Evolutionary conservation across 2,888 invertebrate species (phyloP), one percentile per base, ranked within the genome.

Genomic region (Trichogramma dendrolimi): DNA sequence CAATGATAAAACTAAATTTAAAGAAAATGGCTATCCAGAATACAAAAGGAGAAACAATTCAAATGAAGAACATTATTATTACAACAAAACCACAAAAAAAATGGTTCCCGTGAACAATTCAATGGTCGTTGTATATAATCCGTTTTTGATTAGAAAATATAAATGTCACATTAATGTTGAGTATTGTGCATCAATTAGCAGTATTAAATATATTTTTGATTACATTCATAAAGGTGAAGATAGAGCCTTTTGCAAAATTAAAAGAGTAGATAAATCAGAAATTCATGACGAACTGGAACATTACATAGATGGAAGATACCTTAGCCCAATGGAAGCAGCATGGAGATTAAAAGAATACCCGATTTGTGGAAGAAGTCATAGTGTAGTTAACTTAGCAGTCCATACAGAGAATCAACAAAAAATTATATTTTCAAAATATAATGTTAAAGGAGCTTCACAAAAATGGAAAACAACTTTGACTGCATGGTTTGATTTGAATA

Each of bases 121-220:
- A 8, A 66, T 67, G 63, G 60, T 64, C 7, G 60, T 65, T 44
- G 63, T 65, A 5, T 60, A 65, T 43, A 67, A 65, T 54, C 39
- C 55, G 38, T 8, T 43, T 54, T 41, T 62, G 46, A 50, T 67
- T n/a, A 49, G 50, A 54, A 66, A 63, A 60, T 65, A 62, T 54
- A 60, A 55, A 46, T 67, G 63, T 53, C 64, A 67, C 46, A 65
- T 67, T n/a, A 65, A 66, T 55, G 64, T 67, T 51, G 63, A 67
- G 53, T 65, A 60, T 58, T 66, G 67, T 62, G 63, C 62, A 55
- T 64, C 55, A 1, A 56, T 67, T 8, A 61, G 59, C 52, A 62
- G 63, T 38, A 62, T 42, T 6, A 65, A 66, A 58, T 63, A 67
- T 27, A 64, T 62, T 65, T n/a, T n/a, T n/a, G n/a, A n/a, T n/a